Percentiles rank a stretch among this genome's conserved stretches.
These are phyloP conservation scores for Zosterops pallidus DNA, from an alignment of 2,113 vertebrate species.

Conservation along the genomic window DNA sequence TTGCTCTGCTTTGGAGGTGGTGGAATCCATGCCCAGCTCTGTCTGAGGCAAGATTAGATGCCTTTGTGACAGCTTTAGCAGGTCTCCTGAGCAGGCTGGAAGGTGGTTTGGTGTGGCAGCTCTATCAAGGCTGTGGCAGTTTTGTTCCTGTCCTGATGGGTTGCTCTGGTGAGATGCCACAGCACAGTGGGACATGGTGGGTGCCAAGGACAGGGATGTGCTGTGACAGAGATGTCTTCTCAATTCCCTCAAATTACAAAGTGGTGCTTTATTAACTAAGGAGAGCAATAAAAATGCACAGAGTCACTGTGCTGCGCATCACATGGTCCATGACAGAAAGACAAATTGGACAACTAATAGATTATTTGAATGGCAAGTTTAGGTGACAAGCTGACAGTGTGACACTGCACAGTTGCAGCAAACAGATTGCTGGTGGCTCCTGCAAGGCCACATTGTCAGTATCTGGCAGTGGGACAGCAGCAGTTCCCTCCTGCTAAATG, in stretches of 20 bases:
- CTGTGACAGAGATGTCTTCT: neutral
- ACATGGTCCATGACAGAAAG: conserved; percentile 1
- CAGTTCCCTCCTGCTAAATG: accelerated
- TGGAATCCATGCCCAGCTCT: neutral
- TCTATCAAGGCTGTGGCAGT: neutral
- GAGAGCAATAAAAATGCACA: conserved; percentile 3
- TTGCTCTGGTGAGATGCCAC: neutral
- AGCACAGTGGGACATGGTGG: neutral
- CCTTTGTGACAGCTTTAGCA: neutral
- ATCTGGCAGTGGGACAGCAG: accelerated
- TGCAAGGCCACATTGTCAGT: neutral
- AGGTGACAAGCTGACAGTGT: conserved; percentile 30
- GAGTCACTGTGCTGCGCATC: conserved; percentile 12
- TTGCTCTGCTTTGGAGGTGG: neutral
- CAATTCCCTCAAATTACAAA: neutral
- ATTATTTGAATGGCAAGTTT: conserved; percentile 13
- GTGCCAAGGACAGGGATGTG: neutral
- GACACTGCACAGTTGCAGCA: neutral
- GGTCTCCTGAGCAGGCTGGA: neutral
- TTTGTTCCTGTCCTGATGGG: accelerated
- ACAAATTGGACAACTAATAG: conserved; percentile 50
- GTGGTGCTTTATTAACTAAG: conserved; percentile 1
- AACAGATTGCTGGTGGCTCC: neutral
- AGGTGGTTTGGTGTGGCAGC: neutral
- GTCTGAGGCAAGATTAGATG: neutral